Evolutionary conservation across 2,797 vertebrate genomes (phyloP).

Genomic region (Aldrovandia affinis): DNA sequence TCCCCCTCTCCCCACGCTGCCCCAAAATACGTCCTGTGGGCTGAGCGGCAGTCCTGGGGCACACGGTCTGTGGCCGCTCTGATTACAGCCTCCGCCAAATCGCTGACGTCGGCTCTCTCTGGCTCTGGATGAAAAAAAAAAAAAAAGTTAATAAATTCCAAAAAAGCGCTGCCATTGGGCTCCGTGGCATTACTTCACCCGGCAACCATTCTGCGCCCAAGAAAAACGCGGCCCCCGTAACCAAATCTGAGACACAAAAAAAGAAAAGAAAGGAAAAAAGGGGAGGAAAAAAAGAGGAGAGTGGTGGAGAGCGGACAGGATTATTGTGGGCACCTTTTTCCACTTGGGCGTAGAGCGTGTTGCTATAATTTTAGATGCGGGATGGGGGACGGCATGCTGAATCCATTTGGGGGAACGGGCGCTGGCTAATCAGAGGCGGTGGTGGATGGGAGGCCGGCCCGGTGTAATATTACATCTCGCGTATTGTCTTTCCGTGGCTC

Average conservation of each 20-base stretch:
- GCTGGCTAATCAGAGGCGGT: slow-evolving; percentile 56
- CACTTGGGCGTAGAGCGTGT: slow-evolving; percentile 61
- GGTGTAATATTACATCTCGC: slow-evolving; percentile 54
- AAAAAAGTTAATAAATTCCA: slow-evolving; percentile 71
- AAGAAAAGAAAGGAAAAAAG: background rate
- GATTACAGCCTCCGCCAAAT: slow-evolving; percentile 77
- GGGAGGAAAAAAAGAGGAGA: slow-evolving; percentile 1
- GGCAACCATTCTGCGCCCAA: slow-evolving; percentile 75
- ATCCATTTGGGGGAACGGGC: slow-evolving; percentile 69
- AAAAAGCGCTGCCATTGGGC: slow-evolving; percentile 72
- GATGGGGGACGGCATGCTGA: slow-evolving; percentile 58
- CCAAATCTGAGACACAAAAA: slow-evolving; percentile 64
- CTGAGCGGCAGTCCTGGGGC: slow-evolving; percentile 60
- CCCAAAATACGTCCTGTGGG: slow-evolving; percentile 63
- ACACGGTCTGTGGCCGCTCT: slow-evolving; percentile 73
- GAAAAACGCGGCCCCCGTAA: slow-evolving; percentile 84
- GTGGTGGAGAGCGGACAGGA: slow-evolving; percentile 51
- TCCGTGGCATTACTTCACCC: slow-evolving; percentile 78
- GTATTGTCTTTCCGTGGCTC: slow-evolving; percentile 64
- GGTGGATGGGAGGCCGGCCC: slow-evolving; percentile 55
- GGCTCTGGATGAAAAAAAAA: slow-evolving; percentile 66
- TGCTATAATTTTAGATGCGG: slow-evolving; percentile 74
- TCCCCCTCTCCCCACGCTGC: slow-evolving; percentile 56
- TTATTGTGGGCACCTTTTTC: slow-evolving; percentile 68
- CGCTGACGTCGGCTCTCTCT: slow-evolving; percentile 74